Base-by-base conservation (phyloP, 2,888 invertebrate genomes). In the Volucella inflata region DNA sequence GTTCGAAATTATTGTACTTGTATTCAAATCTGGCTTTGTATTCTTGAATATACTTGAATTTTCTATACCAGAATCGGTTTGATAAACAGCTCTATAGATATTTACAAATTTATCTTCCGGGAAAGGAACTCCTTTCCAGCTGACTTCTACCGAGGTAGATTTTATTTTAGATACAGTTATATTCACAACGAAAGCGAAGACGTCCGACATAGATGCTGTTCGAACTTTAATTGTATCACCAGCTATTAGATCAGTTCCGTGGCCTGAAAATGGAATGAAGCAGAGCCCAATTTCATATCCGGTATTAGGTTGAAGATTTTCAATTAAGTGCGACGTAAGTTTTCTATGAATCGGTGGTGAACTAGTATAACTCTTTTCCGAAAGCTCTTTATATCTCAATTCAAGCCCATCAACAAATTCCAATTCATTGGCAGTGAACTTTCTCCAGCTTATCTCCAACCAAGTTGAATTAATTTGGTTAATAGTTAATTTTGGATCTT, bases 61-160 rank as follows among this genome's bases (percentile, higher is more conserved):
- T 89, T 96, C 95, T 88, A 95, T 95, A 46, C 95, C 95, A 11
- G 94, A 94, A 90, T 95, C 96, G 89, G 95, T 95, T 90, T 96
- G 95, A 91, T 96, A 96, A 87, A 97, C 96, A 0, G 97, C 97
- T 72, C 97, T 94, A 92, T 96, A 97, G 89, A 98, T 97, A 88
- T 97, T 96, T 64, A 98, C 96, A 93, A 96, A 97, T 90, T 97
- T 96, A 90, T 97, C 97, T 87, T 97, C 96, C 0, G 98, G 98
- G 88, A 96, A 95, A 0, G 98, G 98, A 0, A 98, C 95, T 0
- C 98, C 98, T 62, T 93, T 94, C 97, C 97, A 97, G 6, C 94
- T 94, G 8, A 98, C 94, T 89, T 96, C 96, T 0, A 96, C 95
- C 10, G 95, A 95, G 67, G 95, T 95, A 0, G 96, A 94, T 87